Conservation (phyloP, 2,888 invertebrate genomes). For the Drosophila tanythrix region DNA sequence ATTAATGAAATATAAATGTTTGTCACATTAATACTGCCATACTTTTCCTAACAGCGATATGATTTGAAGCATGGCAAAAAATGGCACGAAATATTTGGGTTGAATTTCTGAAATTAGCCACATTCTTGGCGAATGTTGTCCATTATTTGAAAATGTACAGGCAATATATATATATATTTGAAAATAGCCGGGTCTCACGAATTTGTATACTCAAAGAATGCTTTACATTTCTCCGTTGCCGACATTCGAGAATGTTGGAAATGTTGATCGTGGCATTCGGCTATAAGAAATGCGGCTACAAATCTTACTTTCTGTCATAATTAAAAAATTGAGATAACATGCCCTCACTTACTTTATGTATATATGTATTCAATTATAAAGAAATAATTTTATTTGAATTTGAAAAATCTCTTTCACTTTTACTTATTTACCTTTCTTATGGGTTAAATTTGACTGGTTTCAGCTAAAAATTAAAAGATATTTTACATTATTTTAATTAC, state of each 20-base stretch:
- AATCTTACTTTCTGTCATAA: background rate
- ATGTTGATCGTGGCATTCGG: background rate
- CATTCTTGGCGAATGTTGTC: background rate
- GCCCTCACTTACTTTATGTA: background rate
- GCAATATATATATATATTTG: background rate
- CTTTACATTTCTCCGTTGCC: background rate
- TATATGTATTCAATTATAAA: background rate
- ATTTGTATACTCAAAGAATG: background rate
- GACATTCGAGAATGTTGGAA: background rate
- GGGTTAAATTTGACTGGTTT: background rate
- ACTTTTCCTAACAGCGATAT: background rate
- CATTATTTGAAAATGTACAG: background rate
- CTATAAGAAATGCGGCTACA: background rate
- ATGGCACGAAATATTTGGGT: background rate
- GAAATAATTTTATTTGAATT: background rate
- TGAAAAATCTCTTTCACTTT: background rate
- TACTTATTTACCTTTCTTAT: accelerated
- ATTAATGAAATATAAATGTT: background rate
- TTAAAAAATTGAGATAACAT: background rate
- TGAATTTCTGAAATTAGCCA: background rate
- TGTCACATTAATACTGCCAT: background rate
- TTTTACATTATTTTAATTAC: background rate
- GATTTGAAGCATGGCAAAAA: background rate
- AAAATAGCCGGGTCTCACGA: accelerated
- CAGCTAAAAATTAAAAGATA: background rate